These are phyloP conservation scores for Calameuta pallipes DNA, from an alignment of 2,888 invertebrate species.

Conservation along the genomic window DNA sequence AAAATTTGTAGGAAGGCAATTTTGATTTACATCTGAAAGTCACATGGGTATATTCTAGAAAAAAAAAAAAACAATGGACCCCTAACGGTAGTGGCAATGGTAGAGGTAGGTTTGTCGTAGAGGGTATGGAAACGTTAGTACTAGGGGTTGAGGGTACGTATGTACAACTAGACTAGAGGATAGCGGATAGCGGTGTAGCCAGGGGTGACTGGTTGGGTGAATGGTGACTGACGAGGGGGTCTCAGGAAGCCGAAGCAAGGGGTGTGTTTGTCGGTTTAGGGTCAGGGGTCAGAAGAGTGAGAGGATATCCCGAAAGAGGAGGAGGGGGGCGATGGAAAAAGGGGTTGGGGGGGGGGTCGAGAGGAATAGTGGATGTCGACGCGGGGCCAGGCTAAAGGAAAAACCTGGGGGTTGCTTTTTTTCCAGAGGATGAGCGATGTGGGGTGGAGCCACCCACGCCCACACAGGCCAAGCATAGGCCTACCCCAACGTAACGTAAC, in stretches of 20 bases:
- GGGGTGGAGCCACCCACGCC: conserved; percentile 59
- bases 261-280: not conserved
- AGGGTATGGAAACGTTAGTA: not conserved
- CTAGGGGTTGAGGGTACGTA: not conserved
- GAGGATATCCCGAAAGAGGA: conserved; percentile 19
- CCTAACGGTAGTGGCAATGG: not conserved
- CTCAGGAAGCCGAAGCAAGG: not conserved
- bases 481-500: conserved; percentile 54
- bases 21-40: not conserved
- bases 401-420: conserved; percentile 17
- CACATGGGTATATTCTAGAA: not conserved
- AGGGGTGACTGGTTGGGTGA: not conserved
- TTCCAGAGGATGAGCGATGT: conserved; percentile 51
- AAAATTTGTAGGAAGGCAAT: not conserved
- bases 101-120: not conserved
- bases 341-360: conserved; percentile 6
- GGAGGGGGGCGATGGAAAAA: not conserved
- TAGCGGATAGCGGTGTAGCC: not conserved
- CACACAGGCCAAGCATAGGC: conserved; percentile 53
- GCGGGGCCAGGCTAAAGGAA: conserved; percentile 1
- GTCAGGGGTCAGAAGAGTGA: not conserved
- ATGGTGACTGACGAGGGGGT: not conserved
- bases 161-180: not conserved
- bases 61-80: not conserved
- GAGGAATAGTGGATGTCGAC: not conserved